Evolutionary conservation across 2,113 vertebrate species (phyloP).

Genomic region (Anguilla japonica): DNA sequence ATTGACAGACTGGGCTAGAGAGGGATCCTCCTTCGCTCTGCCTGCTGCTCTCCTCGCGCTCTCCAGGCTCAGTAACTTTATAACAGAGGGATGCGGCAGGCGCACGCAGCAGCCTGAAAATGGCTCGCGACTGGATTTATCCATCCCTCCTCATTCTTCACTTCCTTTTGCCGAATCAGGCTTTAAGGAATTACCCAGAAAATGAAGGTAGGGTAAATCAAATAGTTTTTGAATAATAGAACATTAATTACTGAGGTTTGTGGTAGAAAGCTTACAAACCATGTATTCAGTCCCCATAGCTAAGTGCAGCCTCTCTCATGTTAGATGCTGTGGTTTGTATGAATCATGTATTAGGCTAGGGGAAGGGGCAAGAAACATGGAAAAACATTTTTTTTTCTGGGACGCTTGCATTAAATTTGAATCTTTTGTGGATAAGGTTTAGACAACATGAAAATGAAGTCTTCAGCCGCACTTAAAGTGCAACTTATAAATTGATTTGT

Average conservation of each 20-base stretch:
- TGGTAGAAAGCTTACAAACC: not conserved
- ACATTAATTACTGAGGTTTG: constrained; percentile 33
- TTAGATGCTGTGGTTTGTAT: constrained; percentile 49
- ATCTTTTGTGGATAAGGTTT: constrained; percentile 42
- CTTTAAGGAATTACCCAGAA: constrained; percentile 74
- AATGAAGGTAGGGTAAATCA: constrained; percentile 72
- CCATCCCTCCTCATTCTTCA: constrained; percentile 59
- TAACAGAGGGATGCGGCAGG: constrained; percentile 74
- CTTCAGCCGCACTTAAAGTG: not conserved
- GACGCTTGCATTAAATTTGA: constrained; percentile 61
- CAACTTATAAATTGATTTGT: not conserved
- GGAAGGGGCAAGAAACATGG: constrained; percentile 12
- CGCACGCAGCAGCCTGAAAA: constrained; percentile 76
- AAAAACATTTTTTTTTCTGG: constrained; percentile 57
- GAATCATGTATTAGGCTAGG: constrained; percentile 60
- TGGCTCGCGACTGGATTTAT: constrained; percentile 77
- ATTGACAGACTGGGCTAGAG: constrained; percentile 65
- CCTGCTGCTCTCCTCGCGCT: constrained; percentile 51
- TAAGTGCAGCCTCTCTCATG: constrained; percentile 26
- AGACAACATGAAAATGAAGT: not conserved
- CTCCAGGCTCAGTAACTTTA: constrained; percentile 64
- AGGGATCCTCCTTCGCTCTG: constrained; percentile 63
- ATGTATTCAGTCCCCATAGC: constrained; percentile 21
- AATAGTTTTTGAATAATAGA: not conserved
- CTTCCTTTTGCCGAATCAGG: constrained; percentile 51